phyloP scores from a whole-genome alignment of 2,113 vertebrate genomes.

The Onychorhynchus coronatus region DNA sequence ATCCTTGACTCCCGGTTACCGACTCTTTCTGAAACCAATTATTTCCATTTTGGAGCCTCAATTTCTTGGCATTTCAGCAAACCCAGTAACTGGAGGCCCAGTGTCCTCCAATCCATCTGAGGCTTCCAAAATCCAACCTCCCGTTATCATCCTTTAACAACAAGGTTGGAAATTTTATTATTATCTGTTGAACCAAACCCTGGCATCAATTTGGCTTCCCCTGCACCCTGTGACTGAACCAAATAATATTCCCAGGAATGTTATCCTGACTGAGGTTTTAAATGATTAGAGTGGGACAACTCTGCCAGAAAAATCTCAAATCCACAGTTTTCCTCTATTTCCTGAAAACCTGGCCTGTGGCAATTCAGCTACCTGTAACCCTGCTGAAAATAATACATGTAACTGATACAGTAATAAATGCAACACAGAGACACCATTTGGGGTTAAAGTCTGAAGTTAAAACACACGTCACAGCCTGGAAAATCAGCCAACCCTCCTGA shows the following conservation, averaged over 20 bases:
- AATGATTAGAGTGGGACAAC: background rate
- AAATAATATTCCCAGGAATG: background rate
- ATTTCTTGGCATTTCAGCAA: background rate
- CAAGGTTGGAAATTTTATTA: background rate
- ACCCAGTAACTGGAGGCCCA: background rate
- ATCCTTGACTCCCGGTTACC: background rate
- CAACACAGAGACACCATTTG: background rate
- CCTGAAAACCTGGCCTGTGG: background rate
- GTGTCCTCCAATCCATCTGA: background rate
- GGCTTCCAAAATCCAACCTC: background rate
- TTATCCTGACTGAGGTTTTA: background rate
- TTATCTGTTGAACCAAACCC: background rate
- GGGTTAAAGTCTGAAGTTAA: background rate
- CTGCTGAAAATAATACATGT: background rate
- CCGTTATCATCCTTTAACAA: background rate
- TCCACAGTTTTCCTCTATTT: background rate
- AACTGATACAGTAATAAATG: background rate
- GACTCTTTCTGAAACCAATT: background rate
- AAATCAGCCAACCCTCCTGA: background rate
- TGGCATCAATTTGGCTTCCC: background rate
- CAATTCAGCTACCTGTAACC: background rate
- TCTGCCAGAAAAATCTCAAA: background rate
- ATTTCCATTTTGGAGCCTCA: background rate
- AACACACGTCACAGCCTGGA: background rate
- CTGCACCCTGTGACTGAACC: background rate